phyloP scores from a whole-genome alignment of 2,797 vertebrate species.

The Enteromius anoplus region DNA sequence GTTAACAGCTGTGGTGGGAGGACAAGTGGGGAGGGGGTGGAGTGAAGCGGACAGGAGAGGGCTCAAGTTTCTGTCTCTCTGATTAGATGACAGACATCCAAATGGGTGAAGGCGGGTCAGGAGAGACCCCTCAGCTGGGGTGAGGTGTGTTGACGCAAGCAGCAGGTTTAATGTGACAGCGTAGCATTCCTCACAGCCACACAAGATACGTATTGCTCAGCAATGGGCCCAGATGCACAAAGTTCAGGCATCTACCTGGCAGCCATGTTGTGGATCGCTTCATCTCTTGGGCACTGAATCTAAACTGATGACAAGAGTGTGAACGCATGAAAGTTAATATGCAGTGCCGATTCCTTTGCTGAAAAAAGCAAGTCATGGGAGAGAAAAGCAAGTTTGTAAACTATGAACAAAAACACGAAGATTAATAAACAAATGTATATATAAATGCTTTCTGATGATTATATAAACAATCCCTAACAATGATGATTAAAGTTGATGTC shows the following conservation, averaged over 20 bases:
- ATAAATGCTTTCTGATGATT: not conserved
- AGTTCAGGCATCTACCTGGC: conserved; percentile 3
- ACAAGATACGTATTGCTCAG: conserved; percentile 15
- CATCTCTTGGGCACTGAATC: not conserved
- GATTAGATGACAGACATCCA: conserved; percentile 26
- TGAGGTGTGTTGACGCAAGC: conserved; percentile 26
- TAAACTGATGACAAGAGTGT: not conserved
- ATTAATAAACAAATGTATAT: not conserved
- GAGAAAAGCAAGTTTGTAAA: not conserved
- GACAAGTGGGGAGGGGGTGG: not conserved
- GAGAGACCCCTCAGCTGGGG: conserved; percentile 5
- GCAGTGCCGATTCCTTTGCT: not conserved
- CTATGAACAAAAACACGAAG: not conserved
- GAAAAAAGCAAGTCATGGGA: not conserved
- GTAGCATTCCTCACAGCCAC: not conserved
- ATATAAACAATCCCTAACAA: not conserved
- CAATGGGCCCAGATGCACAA: not conserved
- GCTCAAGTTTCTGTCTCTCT: conserved; percentile 31
- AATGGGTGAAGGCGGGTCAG: not conserved
- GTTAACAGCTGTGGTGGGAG: conserved; percentile 16
- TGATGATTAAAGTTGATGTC: not conserved
- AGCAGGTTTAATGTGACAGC: conserved; percentile 31
- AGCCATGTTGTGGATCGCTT: conserved; percentile 15
- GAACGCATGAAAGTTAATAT: not conserved
- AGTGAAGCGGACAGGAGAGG: not conserved